Evolutionary conservation across 2,113 vertebrate species (phyloP), one percentile per base, ranked within the genome.

Genomic region (Oplegnathus fasciatus): DNA sequence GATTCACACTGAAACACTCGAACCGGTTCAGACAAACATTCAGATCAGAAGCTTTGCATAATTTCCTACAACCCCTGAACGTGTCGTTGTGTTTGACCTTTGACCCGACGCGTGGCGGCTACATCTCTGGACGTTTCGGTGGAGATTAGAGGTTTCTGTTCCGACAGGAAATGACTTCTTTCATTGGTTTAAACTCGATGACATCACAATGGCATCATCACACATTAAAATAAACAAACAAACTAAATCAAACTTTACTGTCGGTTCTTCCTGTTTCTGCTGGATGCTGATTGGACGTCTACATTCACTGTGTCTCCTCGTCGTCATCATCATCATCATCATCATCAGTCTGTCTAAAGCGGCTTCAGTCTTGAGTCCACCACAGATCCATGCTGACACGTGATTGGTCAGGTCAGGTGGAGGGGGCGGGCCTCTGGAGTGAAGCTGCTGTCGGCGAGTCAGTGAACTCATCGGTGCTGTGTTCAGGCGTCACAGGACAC

Each of bases 231-330:
- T 9, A 44, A 58, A 82, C 5, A 46, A 10, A 57, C 7, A n/a
- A 46, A 46, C 22, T 0, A 9, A 70, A 46, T 20, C 60, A 40
- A 22, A 52, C 26, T 24, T 26, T 28, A 3, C 34, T 37, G 34
- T 37, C 34, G 6, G 34, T 37, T 46, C 11, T 60, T n/a, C 20
- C 5, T 62, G 10, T 18, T 15, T 76, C 44, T 50, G 32, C 75
- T 66, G 65, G 75, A 80, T 68, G 44, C 67, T 75, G 77, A 86
- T 71, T 78, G 77, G 83, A 83, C 13, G 52, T 76, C 85, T 75
- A 90, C 90, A 88, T 90, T 92, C 90, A 84, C 70, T 64, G 65
- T 14, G 73, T 88, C 84, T 78, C 80, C 10, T 69, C 46, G 0
- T 5, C 32, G n/a, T n/a, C n/a, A n/a, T 54, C 42, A 2, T 24